Evolutionary conservation across 2,797 vertebrate genomes (phyloP).

Genomic region (Lacerta bilineata): DNA sequence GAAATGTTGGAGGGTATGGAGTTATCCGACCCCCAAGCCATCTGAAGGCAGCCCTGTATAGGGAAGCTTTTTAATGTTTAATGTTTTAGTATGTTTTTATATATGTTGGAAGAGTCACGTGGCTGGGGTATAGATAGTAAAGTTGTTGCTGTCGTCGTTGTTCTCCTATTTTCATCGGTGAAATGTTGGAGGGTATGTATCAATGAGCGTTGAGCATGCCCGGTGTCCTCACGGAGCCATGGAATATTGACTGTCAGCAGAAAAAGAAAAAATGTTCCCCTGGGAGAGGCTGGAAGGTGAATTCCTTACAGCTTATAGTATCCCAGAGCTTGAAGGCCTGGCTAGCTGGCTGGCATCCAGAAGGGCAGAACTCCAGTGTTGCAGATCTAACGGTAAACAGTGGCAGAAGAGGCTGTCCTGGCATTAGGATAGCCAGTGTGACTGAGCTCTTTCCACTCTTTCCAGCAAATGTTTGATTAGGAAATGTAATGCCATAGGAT

Average conservation of each 20-base stretch:
- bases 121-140: too few relatives aligned
- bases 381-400: background rate
- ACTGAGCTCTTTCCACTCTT: background rate
- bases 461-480: background rate
- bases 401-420: constrained; percentile 25
- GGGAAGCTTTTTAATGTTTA: too few relatives aligned
- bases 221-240: background rate
- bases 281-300: background rate
- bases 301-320: background rate
- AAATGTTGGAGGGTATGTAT: too few relatives aligned
- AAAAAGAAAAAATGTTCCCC: background rate
- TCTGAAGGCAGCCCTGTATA: too few relatives aligned
- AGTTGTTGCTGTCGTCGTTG: too few relatives aligned
- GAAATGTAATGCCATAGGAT: background rate
- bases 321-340: background rate
- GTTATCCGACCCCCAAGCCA: too few relatives aligned
- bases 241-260: background rate
- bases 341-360: background rate
- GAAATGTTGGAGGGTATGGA: too few relatives aligned
- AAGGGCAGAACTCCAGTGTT: background rate
- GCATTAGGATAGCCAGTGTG: background rate
- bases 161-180: too few relatives aligned
- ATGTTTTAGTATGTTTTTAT: too few relatives aligned
- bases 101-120: too few relatives aligned
- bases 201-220: too few relatives aligned